Percentiles rank a stretch among this genome's conserved stretches.
phyloP scores from a whole-genome alignment of 2,888 invertebrate genomes.

The Volucella inflata region DNA sequence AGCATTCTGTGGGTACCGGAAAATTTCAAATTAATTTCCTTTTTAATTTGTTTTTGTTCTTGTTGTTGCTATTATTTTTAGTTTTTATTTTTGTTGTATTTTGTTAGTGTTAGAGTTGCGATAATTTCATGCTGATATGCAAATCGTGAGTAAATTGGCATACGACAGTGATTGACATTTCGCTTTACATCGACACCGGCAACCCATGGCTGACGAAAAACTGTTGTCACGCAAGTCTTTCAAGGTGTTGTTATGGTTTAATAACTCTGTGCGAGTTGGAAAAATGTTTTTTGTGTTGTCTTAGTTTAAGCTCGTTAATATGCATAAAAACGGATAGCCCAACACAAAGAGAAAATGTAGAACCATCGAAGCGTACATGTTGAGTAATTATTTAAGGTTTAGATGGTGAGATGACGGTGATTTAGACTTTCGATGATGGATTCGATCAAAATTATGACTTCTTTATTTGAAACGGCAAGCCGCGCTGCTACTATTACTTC shows the following conservation, averaged over 20 bases:
- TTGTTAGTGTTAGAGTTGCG: constrained; percentile 5
- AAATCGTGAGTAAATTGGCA: constrained; percentile 45
- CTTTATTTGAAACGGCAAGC: no score
- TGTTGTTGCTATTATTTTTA: constrained; percentile 4
- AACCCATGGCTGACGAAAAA: background rate
- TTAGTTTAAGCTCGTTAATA: background rate
- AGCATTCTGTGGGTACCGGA: constrained; percentile 10
- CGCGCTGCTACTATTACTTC: no score
- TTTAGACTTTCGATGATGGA: no score
- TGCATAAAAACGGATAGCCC: background rate
- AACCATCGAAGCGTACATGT: no score
- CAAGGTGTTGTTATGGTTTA: constrained; percentile 2
- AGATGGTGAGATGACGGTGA: no score
- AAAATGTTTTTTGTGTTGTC: background rate
- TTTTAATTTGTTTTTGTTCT: constrained; percentile 17
- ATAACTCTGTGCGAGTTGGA: background rate
- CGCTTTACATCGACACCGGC: constrained; percentile 14
- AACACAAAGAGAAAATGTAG: background rate
- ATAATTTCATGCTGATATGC: constrained; percentile 45
- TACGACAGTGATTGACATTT: constrained; percentile 56
- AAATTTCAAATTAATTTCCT: constrained; percentile 38
- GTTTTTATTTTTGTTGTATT: background rate
- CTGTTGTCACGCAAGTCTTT: constrained; percentile 11
- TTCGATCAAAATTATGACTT: no score
- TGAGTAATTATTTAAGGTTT: no score